Evolutionary conservation across 2,113 vertebrate species (phyloP).

Genomic region (Myxocyprinus asiaticus): DNA sequence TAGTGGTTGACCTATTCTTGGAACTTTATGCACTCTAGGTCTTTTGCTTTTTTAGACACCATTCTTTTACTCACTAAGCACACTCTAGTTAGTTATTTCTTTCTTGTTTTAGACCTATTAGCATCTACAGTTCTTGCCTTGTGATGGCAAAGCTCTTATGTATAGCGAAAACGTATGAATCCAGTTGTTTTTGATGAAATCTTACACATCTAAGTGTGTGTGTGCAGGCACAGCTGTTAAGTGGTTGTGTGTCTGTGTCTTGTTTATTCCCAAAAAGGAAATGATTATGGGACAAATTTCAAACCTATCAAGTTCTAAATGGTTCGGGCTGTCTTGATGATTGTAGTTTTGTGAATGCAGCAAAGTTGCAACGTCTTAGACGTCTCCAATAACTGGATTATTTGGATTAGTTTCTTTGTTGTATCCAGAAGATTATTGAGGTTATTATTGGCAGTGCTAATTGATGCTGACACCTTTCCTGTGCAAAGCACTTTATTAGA

Average conservation of each 20-base stretch:
- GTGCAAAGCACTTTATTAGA: constrained; percentile 8
- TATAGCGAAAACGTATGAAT: not conserved
- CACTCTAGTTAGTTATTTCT: not conserved
- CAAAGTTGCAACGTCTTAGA: not conserved
- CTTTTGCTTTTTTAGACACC: not conserved
- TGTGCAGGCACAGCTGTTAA: constrained; percentile 19
- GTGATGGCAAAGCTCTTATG: not conserved
- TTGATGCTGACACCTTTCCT: constrained; percentile 58
- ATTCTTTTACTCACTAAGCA: not conserved
- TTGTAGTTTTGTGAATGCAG: not conserved
- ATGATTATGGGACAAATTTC: not conserved
- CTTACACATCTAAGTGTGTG: not conserved
- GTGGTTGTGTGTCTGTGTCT: constrained; percentile 2
- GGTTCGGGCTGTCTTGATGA: not conserved
- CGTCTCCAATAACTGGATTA: constrained; percentile 25
- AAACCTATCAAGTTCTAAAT: not conserved
- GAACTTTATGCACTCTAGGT: too few species aligned
- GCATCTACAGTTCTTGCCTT: not conserved
- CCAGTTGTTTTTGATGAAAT: constrained; percentile 52
- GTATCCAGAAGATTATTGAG: constrained; percentile 57
- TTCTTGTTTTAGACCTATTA: not conserved
- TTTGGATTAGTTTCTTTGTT: constrained; percentile 35
- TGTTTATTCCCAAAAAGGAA: constrained; percentile 14
- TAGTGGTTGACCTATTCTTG: not conserved
- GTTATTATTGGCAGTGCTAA: constrained; percentile 67